A percentile compares a stretch with the other conserved stretches of the same genome.
These are phyloP conservation scores for Potorous gilbertii DNA, from an alignment of 2,797 vertebrate genomes.

Conservation along the genomic window DNA sequence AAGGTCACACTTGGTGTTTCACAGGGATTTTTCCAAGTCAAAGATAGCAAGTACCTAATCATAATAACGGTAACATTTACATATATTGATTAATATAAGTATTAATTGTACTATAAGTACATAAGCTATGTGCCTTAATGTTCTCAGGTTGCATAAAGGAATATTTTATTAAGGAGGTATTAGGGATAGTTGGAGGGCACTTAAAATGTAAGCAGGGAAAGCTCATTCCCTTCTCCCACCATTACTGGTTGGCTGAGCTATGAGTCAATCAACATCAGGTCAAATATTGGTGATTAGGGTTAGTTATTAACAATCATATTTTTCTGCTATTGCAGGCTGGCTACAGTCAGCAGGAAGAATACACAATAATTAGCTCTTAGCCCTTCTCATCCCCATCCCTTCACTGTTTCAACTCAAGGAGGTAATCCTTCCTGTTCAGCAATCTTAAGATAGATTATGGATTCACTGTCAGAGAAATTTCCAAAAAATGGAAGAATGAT, in stretches of 20 bases:
- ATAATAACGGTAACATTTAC: neutral
- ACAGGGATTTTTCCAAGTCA: neutral
- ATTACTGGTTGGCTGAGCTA: neutral
- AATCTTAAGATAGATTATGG: neutral
- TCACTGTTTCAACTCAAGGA: neutral
- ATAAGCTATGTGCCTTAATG: neutral
- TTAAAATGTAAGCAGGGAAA: neutral
- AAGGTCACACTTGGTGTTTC: conserved; percentile 9
- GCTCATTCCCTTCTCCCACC: neutral
- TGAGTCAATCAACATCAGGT: neutral
- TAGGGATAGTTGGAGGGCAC: neutral
- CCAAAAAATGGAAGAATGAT: neutral
- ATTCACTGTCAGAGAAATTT: neutral
- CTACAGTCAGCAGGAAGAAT: neutral
- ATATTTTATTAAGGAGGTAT: neutral
- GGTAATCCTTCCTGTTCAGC: neutral
- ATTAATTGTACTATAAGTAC: too few species aligned
- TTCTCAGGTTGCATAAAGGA: neutral
- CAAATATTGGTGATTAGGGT: neutral
- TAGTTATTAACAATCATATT: neutral
- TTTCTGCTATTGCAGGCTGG: neutral
- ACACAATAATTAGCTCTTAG: neutral
- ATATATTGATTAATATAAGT: neutral
- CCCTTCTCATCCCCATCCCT: neutral
- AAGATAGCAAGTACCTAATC: neutral